These are phyloP conservation scores for Synanthedon vespiformis DNA, from an alignment of 2,888 invertebrate genomes.

Conservation along the genomic window DNA sequence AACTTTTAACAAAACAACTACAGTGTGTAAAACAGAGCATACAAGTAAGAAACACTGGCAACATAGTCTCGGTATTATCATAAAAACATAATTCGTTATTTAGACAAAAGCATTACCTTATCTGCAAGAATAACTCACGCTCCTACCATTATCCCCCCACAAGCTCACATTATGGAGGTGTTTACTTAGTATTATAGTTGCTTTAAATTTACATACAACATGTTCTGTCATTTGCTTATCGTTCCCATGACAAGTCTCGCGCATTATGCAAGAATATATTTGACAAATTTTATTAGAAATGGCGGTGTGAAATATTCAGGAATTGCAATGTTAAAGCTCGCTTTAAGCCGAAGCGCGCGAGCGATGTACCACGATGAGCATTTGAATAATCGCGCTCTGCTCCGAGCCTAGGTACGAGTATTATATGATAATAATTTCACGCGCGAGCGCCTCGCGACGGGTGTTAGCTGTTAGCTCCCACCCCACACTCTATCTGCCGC, in stretches of 20 bases:
- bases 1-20: neutral
- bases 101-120: slow-evolving; percentile 43
- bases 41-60: neutral
- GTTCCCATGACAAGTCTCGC: slow-evolving; percentile 60
- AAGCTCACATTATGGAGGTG: slow-evolving; percentile 47
- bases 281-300: slow-evolving; percentile 54
- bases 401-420: slow-evolving; percentile 41
- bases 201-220: slow-evolving; percentile 61
- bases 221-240: slow-evolving; percentile 69
- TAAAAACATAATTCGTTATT: slow-evolving; percentile 17
- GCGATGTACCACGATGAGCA: slow-evolving; percentile 39
- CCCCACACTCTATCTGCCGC: slow-evolving; percentile 24
- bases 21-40: neutral
- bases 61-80: neutral
- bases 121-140: slow-evolving; percentile 47
- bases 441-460: slow-evolving; percentile 46
- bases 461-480: slow-evolving; percentile 21
- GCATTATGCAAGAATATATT: slow-evolving; percentile 34
- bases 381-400: slow-evolving; percentile 64
- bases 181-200: slow-evolving; percentile 53
- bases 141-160: slow-evolving; percentile 37
- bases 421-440: slow-evolving; percentile 70
- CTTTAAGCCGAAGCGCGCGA: slow-evolving; percentile 18
- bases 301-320: slow-evolving; percentile 41
- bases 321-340: slow-evolving; percentile 33